phyloP scores from a whole-genome alignment of 2,888 invertebrate species.

The Diogma glabrata region DNA sequence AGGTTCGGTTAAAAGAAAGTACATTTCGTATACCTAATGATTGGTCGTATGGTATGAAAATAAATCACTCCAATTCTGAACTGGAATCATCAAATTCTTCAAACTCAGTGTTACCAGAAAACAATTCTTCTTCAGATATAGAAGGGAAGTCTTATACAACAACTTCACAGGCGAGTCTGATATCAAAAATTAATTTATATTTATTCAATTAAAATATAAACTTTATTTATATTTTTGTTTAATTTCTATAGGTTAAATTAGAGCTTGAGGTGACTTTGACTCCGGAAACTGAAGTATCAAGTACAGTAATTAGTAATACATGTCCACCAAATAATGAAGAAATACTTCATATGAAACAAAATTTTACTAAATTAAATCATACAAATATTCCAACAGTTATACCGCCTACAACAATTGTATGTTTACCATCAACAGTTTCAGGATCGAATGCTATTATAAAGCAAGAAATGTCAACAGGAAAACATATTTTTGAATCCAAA shows the following conservation, averaged over 20 bases:
- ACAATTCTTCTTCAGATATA: neutral
- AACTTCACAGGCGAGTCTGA: slow-evolving; percentile 15
- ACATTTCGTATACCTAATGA: slow-evolving; percentile 37
- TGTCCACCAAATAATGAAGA: slow-evolving; percentile 12
- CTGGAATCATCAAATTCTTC: neutral
- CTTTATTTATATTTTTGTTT: neutral
- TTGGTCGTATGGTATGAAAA: slow-evolving; percentile 35
- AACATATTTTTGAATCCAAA: neutral
- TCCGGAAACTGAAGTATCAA: slow-evolving; percentile 49
- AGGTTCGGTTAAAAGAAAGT: slow-evolving; percentile 42
- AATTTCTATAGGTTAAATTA: slow-evolving; percentile 7
- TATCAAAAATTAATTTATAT: neutral
- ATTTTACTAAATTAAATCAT: slow-evolving; percentile 1
- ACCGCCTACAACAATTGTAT: slow-evolving; percentile 42
- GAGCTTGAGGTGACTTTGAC: slow-evolving; percentile 49
- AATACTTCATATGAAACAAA: neutral
- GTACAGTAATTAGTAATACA: slow-evolving; percentile 34
- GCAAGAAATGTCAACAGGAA: slow-evolving; percentile 15
- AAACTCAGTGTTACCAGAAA: neutral
- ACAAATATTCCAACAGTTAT: slow-evolving; percentile 31
- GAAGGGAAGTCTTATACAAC: slow-evolving; percentile 11
- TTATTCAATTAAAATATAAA: neutral
- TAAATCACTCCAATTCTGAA: slow-evolving; percentile 23
- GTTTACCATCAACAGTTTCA: slow-evolving; percentile 36
- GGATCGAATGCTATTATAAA: slow-evolving; percentile 23